Evolutionary conservation across 2,113 vertebrate genomes (phyloP).

Genomic region (Rhinolophus sinicus): DNA sequence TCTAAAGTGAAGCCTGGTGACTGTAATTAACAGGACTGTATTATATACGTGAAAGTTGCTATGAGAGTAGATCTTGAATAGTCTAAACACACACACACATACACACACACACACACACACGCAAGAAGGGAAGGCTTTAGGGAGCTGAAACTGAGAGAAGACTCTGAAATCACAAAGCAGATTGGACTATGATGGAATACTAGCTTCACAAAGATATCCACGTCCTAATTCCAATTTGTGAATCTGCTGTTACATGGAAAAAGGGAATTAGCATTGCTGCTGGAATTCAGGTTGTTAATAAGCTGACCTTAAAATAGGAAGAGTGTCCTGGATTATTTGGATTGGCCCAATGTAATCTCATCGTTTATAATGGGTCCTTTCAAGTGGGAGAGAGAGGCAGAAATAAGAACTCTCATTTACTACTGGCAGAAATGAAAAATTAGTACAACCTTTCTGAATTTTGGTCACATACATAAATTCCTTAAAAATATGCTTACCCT

Average conservation of each 20-base stretch:
- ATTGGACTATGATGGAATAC: neutral
- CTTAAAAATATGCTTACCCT: neutral
- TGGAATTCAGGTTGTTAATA: neutral
- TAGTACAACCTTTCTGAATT: neutral
- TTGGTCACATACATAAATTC: neutral
- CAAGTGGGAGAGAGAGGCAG: neutral
- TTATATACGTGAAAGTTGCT: neutral
- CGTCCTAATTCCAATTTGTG: neutral
- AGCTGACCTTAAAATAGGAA: neutral
- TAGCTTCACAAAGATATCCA: neutral
- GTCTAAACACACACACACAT: neutral
- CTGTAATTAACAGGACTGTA: neutral
- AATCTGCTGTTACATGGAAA: neutral
- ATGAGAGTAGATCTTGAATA: neutral
- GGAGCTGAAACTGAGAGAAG: neutral
- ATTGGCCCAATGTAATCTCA: neutral
- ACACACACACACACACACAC: neutral
- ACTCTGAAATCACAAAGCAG: neutral
- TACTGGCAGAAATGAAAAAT: slow-evolving; percentile 6
- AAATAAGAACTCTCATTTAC: neutral
- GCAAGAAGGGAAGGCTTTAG: neutral
- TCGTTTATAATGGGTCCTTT: neutral
- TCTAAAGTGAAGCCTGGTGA: neutral
- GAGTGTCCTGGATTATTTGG: neutral
- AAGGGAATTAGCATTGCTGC: neutral